A percentile compares a stretch with the other conserved stretches of the same genome.
Evolutionary conservation across 2,113 vertebrate genomes (phyloP).

Genomic region (Corynorhinus townsendii): DNA sequence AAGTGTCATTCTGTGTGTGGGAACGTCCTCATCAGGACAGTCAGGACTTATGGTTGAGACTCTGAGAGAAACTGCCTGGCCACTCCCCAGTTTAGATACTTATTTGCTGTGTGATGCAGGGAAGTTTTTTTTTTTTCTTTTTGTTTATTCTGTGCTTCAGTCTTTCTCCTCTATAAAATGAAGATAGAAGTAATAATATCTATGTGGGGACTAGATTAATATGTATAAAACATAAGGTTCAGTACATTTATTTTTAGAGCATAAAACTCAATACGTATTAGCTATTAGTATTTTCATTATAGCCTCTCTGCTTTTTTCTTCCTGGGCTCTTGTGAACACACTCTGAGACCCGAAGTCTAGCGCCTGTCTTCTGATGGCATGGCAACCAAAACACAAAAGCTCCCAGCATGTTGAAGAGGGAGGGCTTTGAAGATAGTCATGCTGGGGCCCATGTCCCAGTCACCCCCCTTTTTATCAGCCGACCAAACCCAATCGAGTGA

Average conservation of each 20-base stretch:
- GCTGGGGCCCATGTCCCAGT: background rate
- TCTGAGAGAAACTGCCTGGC: background rate
- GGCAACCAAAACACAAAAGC: background rate
- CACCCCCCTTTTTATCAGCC: background rate
- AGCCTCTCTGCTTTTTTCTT: background rate
- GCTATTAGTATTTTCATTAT: too few relatives aligned
- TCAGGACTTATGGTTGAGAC: accelerated
- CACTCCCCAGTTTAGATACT: background rate
- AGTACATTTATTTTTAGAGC: background rate
- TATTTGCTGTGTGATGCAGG: background rate
- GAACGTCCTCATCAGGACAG: background rate
- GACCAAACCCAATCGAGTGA: background rate
- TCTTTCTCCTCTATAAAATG: background rate
- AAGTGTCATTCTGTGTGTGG: background rate
- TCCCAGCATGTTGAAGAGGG: background rate
- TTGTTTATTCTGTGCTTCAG: background rate
- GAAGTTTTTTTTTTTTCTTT: background rate
- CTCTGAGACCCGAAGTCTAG: background rate
- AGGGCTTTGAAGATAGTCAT: background rate
- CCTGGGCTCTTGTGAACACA: background rate
- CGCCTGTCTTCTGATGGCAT: background rate
- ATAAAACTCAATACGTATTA: background rate
- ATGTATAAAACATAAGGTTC: background rate
- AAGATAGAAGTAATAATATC: background rate
- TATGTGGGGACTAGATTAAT: background rate